Evolutionary conservation across 2,113 vertebrate species (phyloP), one percentile per base, ranked within the genome.

Genomic region (Pseudorasbora parva): DNA sequence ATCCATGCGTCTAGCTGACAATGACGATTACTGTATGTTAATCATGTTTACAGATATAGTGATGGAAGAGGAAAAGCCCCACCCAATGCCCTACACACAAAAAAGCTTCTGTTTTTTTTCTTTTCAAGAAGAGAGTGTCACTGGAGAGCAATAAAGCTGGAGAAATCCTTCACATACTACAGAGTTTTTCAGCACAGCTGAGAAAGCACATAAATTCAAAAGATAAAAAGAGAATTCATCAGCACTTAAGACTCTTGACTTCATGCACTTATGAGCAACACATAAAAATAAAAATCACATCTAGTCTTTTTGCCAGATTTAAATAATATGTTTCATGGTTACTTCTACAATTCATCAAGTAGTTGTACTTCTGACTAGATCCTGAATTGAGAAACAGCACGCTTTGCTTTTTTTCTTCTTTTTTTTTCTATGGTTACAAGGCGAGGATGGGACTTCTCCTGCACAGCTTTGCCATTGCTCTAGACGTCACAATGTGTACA

Each of bases 201-300:
- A 85, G 87, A 87, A 86, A 96, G 96, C 97, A 93, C 94, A 93
- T 95, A 94, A 92, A 92, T 91, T 91, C 92, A 93, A 82, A 83
- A 59, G 95, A 91, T 72, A 92, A 94, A 94, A 95, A 94, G 64
- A 92, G 92, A 94, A 93, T 94, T 78, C 78, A 83, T 92, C 93
- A 93, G 93, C 94, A 93, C 84, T 85, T 88, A 69, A 87, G 87
- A 96, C 95, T 95, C 95, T 96, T 93, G 94, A 96, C 95, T 95
- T 97, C 97, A 99, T 99, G 98, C 98, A 99, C 95, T 96, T 90
- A 95, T 95, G 95, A 98, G 96, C 95, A 96, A 98, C 96, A 97
- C 95, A 94, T 74, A 86, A 91, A 95, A 94, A 95, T n/a, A 97
- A 95, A 97, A 95, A 92, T 94, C 92, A 85, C 60, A 84, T 81